A percentile compares a stretch with the other conserved stretches of the same genome.
Evolutionary conservation across 2,797 vertebrate genomes (phyloP).

Genomic region (Paramormyrops hopkinsi): DNA sequence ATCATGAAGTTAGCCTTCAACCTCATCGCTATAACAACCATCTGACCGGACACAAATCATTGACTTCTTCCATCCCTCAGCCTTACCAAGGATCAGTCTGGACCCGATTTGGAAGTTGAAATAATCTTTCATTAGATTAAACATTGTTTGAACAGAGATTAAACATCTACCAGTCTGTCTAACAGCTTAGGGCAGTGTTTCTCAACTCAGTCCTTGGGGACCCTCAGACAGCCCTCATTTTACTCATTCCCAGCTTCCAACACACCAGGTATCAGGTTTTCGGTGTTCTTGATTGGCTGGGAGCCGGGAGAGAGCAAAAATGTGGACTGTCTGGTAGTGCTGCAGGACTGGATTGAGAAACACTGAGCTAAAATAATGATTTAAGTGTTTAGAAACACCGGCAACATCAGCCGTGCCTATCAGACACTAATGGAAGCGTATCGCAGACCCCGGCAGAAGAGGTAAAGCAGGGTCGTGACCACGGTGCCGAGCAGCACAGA

Average conservation of each 20-base stretch:
- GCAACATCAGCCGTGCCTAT: neutral
- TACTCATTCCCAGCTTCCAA: neutral
- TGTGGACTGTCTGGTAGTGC: neutral
- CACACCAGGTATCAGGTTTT: neutral
- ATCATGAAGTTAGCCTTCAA: neutral
- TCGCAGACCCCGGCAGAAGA: neutral
- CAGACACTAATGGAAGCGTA: neutral
- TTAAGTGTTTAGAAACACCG: neutral
- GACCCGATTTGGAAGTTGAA: neutral
- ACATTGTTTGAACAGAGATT: neutral
- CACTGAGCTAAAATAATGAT: too few species aligned
- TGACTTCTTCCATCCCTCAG: neutral
- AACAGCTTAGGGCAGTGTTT: neutral
- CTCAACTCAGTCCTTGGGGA: neutral
- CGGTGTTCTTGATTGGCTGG: neutral
- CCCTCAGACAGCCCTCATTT: neutral
- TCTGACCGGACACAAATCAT: neutral
- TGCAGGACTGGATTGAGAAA: too few species aligned
- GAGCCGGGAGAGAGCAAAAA: neutral
- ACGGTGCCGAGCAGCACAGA: neutral
- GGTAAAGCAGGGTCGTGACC: neutral
- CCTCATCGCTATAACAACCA: neutral
- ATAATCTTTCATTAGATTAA: neutral
- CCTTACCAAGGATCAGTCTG: neutral
- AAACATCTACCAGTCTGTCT: neutral